Conservation (phyloP, 2,797 vertebrate species). For the Phoeniculus purpureus region DNA sequence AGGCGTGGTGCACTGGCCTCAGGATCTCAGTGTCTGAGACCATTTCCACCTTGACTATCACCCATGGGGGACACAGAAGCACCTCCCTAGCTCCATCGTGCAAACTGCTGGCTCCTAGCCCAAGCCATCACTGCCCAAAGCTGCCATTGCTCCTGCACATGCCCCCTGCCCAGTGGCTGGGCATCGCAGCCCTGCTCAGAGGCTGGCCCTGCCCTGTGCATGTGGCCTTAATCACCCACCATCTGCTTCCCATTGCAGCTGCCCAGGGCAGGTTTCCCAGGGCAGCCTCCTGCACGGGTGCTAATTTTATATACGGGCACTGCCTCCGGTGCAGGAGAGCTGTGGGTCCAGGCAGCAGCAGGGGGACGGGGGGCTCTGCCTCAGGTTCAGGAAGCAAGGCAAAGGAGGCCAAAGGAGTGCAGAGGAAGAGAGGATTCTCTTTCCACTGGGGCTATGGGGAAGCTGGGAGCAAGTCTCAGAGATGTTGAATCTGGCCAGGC, state of each 20-base stretch:
- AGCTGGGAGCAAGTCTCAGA: neutral
- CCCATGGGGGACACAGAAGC: neutral
- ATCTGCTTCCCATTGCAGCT: constrained; percentile 66
- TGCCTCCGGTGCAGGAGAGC: neutral
- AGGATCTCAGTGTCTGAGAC: neutral
- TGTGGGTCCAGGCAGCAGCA: neutral
- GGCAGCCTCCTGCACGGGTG: constrained; percentile 54
- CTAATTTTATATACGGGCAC: constrained; percentile 50
- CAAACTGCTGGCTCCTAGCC: neutral
- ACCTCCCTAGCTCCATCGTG: neutral
- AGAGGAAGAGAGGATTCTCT: neutral
- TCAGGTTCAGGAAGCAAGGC: fast-evolving
- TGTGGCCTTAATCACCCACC: constrained; percentile 57
- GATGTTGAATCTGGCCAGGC: neutral
- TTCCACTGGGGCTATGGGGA: neutral
- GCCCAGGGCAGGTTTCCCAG: constrained; percentile 38
- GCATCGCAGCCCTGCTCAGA: neutral
- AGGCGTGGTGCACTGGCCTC: fast-evolving
- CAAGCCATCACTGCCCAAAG: fast-evolving
- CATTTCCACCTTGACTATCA: neutral
- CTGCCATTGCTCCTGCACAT: fast-evolving
- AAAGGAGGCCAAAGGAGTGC: fast-evolving
- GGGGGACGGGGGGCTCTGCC: neutral
- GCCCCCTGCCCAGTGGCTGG: fast-evolving
- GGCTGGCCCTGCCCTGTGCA: neutral